phyloP scores from a whole-genome alignment of 2,113 vertebrate genomes.

The Aptenodytes forsteri region DNA sequence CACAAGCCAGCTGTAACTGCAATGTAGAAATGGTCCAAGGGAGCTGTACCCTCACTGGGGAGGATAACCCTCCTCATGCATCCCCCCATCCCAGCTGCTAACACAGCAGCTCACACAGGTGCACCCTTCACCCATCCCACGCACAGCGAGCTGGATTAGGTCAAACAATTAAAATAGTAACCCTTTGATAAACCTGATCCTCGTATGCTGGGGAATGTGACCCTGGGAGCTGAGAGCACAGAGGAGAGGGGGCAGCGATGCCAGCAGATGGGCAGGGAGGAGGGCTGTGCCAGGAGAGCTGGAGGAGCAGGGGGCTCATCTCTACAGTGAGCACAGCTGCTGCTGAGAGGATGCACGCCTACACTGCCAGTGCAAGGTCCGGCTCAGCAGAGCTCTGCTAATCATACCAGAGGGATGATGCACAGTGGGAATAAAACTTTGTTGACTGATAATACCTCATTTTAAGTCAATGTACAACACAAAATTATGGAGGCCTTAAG shows the following conservation, averaged over 20 bases:
- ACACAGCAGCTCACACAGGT: neutral
- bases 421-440: neutral
- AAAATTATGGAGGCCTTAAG: neutral
- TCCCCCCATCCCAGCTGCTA: neutral
- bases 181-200: neutral
- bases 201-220: fast-evolving
- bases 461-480: neutral
- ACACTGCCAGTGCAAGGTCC: fast-evolving
- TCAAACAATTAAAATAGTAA: neutral
- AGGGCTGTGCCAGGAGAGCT: neutral
- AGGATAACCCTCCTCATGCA: fast-evolving
- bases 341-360: neutral
- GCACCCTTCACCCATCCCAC: neutral
- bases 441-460: fast-evolving
- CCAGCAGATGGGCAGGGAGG: fast-evolving
- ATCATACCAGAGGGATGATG: neutral
- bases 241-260: neutral
- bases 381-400: neutral
- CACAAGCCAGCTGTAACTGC: neutral
- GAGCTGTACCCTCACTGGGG: neutral
- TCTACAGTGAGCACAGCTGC: neutral
- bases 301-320: neutral
- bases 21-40: neutral
- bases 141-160: fast-evolving
- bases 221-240: neutral